Base-by-base conservation (phyloP, 1,140 invertebrate species). In the Augochlora pura region DNA sequence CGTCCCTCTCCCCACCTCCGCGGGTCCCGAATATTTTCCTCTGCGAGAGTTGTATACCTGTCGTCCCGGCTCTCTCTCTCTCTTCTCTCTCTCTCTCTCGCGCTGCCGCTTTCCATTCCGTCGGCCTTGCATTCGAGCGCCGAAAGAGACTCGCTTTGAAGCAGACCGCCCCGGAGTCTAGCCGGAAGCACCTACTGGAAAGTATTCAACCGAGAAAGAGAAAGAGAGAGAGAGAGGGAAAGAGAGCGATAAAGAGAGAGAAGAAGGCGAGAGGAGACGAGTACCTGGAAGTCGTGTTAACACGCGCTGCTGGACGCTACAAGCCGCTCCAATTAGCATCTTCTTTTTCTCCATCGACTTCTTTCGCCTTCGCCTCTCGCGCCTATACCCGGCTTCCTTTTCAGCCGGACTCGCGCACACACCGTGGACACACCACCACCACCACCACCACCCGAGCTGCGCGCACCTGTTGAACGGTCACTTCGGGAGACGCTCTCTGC, bases 251-350 rank as follows among this genome's bases (percentile, higher is more conserved):
- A 77, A 42, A 62, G 64, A 64, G 57, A 63, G 60, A 75, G 65
- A 85, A 49, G 77, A 78, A 75, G 57, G 72, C 27, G 67, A 66
- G 54, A 82, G 54, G 77, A 60, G 64, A 63, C 39, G 72, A 85
- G 71, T 87, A 88, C 84, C 83, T 86, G 86, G 82, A 87, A 87
- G 80, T 83, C 75, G 78, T 88, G 84, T 88, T 88, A 87, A 86
- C 84, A 84, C 82, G 85, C 85, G 85, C 82, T 78, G 86, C 81
- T 87, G 87, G 85, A 86, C 81, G 81, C 84, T 88, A 86, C 84
- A 86, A 83, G 87, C 85, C 80, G 86, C 85, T 89, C 86, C 84
- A 90, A 89, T 90, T 90, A 90, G 88, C 88, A 87, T 85, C 76
- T 82, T 85, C 80, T 82, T 86, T 84, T 82, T 84, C 81, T 79